Evolutionary conservation across 2,797 vertebrate genomes (phyloP).

Genomic region (Chelmon rostratus): DNA sequence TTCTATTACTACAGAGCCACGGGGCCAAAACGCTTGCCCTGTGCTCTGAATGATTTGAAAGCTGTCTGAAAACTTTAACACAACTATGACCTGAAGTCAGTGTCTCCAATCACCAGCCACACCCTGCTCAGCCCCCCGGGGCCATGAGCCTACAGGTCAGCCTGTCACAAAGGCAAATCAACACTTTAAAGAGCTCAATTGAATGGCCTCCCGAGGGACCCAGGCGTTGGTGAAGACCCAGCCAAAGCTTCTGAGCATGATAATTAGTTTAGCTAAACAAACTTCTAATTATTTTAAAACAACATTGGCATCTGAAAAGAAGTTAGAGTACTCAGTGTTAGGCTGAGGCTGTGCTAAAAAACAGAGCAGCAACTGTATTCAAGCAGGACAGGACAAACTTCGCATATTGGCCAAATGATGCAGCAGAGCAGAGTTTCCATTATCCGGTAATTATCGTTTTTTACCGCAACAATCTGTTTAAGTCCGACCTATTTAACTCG

Average conservation of each 20-base stretch:
- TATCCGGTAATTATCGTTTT: too few relatives aligned
- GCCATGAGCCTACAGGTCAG: conserved; percentile 59
- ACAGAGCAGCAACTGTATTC: conserved; percentile 5
- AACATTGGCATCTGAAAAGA: conserved; percentile 69
- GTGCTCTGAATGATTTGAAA: conserved; percentile 68
- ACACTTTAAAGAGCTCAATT: conserved; percentile 72
- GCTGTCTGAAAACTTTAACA: conserved; percentile 72
- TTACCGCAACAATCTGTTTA: too few relatives aligned
- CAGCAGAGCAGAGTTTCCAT: background rate
- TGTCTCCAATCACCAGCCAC: conserved; percentile 79
- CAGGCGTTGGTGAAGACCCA: conserved; percentile 44
- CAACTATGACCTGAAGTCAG: conserved; percentile 71
- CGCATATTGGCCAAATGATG: background rate
- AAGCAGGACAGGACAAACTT: background rate
- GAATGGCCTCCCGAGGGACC: conserved; percentile 43
- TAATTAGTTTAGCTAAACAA: conserved; percentile 82
- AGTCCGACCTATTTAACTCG: too few relatives aligned
- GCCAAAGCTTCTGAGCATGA: conserved; percentile 61
- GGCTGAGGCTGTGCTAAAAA: conserved; percentile 25
- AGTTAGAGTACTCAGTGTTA: conserved; percentile 65
- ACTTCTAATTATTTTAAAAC: conserved; percentile 82
- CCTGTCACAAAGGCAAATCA: conserved; percentile 73
- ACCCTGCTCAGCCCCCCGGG: conserved; percentile 70
- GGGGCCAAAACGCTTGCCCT: conserved; percentile 54
- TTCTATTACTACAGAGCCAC: conserved; percentile 44